These are phyloP conservation scores for Coregonus sp. DNA, from an alignment of 2,797 vertebrate genomes.

Conservation along the genomic window DNA sequence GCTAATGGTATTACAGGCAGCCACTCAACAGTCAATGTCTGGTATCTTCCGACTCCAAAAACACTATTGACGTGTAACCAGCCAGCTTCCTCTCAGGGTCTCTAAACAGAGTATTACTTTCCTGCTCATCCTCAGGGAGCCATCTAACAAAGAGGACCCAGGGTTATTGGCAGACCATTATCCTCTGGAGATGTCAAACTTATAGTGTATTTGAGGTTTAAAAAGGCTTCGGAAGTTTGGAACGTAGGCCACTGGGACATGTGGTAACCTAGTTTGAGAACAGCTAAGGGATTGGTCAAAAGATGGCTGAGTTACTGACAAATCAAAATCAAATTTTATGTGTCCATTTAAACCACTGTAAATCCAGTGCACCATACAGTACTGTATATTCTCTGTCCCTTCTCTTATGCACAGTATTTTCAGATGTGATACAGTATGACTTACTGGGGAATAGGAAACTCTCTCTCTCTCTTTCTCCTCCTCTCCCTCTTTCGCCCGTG, in stretches of 20 bases:
- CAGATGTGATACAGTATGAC: not conserved
- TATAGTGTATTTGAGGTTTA: too few species aligned
- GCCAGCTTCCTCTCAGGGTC: constrained; percentile 52
- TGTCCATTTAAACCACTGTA: too few species aligned
- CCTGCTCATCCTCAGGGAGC: constrained; percentile 61
- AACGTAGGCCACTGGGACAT: too few species aligned
- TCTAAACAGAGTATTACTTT: constrained; percentile 71
- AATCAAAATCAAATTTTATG: too few species aligned
- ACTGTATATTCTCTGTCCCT: not conserved
- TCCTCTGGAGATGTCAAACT: constrained; percentile 33
- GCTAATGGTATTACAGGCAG: constrained; percentile 69
- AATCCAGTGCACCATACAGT: not conserved
- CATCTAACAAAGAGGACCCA: constrained; percentile 73
- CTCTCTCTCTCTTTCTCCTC: constrained; percentile 44
- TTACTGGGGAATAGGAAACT: not conserved
- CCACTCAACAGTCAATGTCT: constrained; percentile 62
- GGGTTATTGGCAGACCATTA: constrained; percentile 75
- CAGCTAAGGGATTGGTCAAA: too few species aligned
- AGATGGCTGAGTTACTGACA: too few species aligned
- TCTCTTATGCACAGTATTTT: not conserved
- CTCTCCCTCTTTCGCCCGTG: constrained; percentile 38
- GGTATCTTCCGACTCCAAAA: constrained; percentile 65
- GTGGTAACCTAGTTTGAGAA: too few species aligned
- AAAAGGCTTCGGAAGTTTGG: too few species aligned
- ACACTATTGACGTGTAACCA: constrained; percentile 65